These are phyloP conservation scores for Scotopteryx bipunctaria DNA, from an alignment of 2,888 invertebrate species.

Conservation along the genomic window DNA sequence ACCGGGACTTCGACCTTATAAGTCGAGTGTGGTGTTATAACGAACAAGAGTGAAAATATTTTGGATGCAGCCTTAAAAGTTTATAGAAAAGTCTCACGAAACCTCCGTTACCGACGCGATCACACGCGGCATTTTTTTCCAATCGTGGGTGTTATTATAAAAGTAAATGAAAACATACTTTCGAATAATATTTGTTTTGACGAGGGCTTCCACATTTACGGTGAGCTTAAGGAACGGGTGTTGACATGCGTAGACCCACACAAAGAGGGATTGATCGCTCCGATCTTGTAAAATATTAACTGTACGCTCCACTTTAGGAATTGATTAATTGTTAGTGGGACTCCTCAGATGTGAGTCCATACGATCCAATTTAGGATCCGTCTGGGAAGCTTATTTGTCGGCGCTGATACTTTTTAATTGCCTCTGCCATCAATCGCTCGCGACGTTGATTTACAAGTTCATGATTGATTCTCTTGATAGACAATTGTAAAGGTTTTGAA, in stretches of 20 bases:
- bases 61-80: constrained; percentile 49
- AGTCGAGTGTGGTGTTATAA: constrained; percentile 38
- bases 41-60: constrained; percentile 52
- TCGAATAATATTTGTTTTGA: constrained; percentile 79
- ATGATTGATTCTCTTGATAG: constrained; percentile 44
- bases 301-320: constrained; percentile 66
- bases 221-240: constrained; percentile 55
- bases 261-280: constrained; percentile 75
- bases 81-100: constrained; percentile 62
- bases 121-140: constrained; percentile 63
- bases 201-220: constrained; percentile 67
- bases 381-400: constrained; percentile 62
- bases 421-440: constrained; percentile 57
- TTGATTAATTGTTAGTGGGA: constrained; percentile 77
- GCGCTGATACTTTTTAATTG: constrained; percentile 62
- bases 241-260: constrained; percentile 76
- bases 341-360: constrained; percentile 52
- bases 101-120: constrained; percentile 55
- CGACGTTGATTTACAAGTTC: constrained; percentile 56
- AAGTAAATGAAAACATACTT: constrained; percentile 75
- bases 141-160: constrained; percentile 71
- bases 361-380: constrained; percentile 64
- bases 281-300: constrained; percentile 69
- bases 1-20: constrained; percentile 36
- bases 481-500: constrained; percentile 45